These are phyloP conservation scores for Cydia amplana DNA, from an alignment of 1,140 invertebrate species.

Conservation along the genomic window DNA sequence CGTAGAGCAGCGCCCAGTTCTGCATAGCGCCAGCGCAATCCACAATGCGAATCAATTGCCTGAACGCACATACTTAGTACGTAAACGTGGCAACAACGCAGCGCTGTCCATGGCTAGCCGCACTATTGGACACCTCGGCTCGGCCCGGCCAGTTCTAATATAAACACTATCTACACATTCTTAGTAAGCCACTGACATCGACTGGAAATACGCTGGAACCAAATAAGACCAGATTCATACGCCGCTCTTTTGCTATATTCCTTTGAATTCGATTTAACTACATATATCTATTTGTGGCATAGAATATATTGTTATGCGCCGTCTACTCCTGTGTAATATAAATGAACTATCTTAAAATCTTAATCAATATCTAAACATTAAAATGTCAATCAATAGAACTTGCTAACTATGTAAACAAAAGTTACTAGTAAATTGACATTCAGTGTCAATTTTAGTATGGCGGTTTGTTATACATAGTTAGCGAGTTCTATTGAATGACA, in stretches of 20 bases:
- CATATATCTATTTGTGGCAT: not conserved
- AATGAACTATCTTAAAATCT: too few species aligned
- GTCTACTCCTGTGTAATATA: too few species aligned
- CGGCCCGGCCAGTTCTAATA: slow-evolving; percentile 26
- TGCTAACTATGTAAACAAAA: too few species aligned
- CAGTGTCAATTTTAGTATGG: too few species aligned
- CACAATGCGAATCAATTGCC: slow-evolving; percentile 44
- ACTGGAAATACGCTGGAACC: slow-evolving; percentile 30
- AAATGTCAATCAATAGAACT: too few species aligned
- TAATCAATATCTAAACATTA: too few species aligned
- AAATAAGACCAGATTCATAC: not conserved
- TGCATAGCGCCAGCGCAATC: slow-evolving; percentile 42
- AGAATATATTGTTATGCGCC: too few species aligned
- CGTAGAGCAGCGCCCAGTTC: slow-evolving; percentile 71
- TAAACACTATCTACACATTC: slow-evolving; percentile 32
- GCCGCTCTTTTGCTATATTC: not conserved
- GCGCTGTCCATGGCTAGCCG: slow-evolving; percentile 16
- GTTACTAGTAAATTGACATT: too few species aligned
- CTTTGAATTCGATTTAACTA: not conserved
- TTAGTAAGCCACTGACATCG: slow-evolving; percentile 23
- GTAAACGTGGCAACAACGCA: slow-evolving; percentile 51
- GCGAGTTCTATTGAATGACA: too few species aligned
- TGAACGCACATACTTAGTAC: slow-evolving; percentile 39
- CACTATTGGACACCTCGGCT: slow-evolving; percentile 18
- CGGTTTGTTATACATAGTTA: too few species aligned